A percentile compares a stretch with the other conserved stretches of the same genome.
phyloP scores from a whole-genome alignment of 2,797 vertebrate species.

The Sebastes itinus region DNA sequence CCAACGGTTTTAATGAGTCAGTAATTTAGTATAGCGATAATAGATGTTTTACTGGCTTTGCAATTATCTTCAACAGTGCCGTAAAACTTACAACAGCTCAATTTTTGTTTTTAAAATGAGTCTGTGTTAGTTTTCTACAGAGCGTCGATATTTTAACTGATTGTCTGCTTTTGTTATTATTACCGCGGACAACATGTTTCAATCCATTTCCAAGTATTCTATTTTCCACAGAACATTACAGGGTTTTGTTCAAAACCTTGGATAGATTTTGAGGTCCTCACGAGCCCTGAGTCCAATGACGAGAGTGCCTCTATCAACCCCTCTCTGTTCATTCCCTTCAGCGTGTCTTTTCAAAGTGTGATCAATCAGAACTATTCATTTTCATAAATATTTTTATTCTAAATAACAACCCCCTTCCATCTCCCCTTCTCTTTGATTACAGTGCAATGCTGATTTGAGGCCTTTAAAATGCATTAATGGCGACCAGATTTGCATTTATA shows the following conservation, averaged over 20 bases:
- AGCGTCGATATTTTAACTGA: too few species aligned
- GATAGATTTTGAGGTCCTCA: conserved; percentile 51
- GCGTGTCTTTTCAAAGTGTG: conserved; percentile 56
- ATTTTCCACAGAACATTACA: conserved; percentile 3
- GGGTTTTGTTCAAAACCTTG: conserved; percentile 17
- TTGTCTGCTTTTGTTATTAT: not conserved
- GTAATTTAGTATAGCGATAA: conserved; percentile 8
- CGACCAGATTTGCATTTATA: conserved; percentile 86
- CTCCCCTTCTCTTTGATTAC: conserved; percentile 80
- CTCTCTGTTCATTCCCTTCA: conserved; percentile 46
- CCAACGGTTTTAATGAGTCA: conserved; percentile 14
- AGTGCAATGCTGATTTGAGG: conserved; percentile 77
- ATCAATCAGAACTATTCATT: conserved; percentile 74
- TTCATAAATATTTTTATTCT: conserved; percentile 82
- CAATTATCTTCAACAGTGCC: conserved; percentile 9
- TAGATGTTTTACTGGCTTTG: not conserved
- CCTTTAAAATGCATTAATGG: conserved; percentile 86
- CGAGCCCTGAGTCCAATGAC: conserved; percentile 30
- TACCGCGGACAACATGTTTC: not conserved
- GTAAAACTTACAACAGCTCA: conserved; percentile 8
- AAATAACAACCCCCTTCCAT: conserved; percentile 76
- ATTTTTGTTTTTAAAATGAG: conserved; percentile 17
- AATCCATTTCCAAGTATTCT: conserved; percentile 11
- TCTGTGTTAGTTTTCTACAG: not conserved
- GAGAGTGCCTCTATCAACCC: conserved; percentile 28